These are phyloP conservation scores for Malurus leucopterus DNA, from an alignment of 2,797 vertebrate genomes.

Conservation along the genomic window DNA sequence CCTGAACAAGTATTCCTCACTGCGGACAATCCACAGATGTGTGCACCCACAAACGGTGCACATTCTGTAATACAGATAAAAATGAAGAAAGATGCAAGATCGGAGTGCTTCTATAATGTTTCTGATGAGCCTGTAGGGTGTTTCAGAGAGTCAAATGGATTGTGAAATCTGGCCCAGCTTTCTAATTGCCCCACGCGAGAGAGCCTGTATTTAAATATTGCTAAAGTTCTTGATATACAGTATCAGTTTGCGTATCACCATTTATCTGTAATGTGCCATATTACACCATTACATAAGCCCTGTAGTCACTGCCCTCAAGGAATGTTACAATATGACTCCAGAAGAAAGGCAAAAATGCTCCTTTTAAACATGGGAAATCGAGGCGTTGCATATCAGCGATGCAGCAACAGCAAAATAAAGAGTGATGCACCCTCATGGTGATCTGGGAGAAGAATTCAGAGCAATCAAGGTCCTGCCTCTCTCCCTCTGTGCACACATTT, in stretches of 20 bases:
- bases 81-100: background rate
- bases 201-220: background rate
- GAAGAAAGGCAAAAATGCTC: background rate
- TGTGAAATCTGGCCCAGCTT: slow-evolving; percentile 2
- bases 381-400: background rate
- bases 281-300: background rate
- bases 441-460: background rate
- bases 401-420: background rate
- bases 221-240: background rate
- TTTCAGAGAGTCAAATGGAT: background rate
- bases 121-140: background rate
- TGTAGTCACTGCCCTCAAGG: background rate
- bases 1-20: background rate
- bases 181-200: background rate
- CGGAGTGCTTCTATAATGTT: background rate
- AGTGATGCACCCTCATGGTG: rapidly evolving
- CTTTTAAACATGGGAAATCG: rapidly evolving
- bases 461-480: background rate
- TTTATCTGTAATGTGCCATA: background rate
- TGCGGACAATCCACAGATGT: background rate
- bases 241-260: background rate
- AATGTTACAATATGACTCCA: background rate
- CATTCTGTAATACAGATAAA: background rate
- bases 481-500: rapidly evolving
- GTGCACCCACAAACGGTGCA: background rate